A percentile compares a stretch with the other conserved stretches of the same genome.
These are phyloP conservation scores for Esox masquinongy DNA, from an alignment of 2,797 vertebrate genomes.

Conservation along the genomic window DNA sequence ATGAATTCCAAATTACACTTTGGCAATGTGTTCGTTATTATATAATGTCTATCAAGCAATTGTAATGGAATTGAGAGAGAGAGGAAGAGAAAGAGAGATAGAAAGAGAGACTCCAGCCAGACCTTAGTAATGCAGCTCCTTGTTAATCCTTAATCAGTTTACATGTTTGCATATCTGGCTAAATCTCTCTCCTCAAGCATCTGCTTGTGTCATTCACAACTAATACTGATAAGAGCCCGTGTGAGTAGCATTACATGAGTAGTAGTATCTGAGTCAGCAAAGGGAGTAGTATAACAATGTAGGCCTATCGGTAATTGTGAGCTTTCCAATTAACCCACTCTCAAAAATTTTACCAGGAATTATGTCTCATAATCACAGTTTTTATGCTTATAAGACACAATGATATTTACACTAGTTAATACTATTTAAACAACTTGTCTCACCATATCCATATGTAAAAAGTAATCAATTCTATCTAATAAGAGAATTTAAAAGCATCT, in stretches of 20 bases:
- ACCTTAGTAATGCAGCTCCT: conserved; percentile 11
- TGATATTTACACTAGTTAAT: too few relatives aligned
- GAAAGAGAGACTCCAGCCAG: conserved; percentile 17
- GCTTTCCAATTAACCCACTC: not conserved
- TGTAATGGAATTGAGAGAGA: not conserved
- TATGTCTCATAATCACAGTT: too few relatives aligned
- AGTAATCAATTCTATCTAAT: too few relatives aligned
- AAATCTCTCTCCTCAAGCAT: conserved; percentile 52
- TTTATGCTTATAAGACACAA: too few relatives aligned
- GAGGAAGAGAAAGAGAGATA: not conserved
- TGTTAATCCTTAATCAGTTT: conserved; percentile 65
- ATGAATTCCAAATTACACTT: too few relatives aligned
- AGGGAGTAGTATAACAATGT: not conserved
- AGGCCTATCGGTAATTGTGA: not conserved
- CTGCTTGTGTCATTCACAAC: conserved; percentile 47
- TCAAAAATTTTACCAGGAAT: too few relatives aligned
- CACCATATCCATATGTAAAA: too few relatives aligned
- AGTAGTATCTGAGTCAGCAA: not conserved
- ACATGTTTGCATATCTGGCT: conserved; percentile 47
- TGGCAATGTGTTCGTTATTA: too few relatives aligned
- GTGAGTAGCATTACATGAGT: conserved; percentile 6
- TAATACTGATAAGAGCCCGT: conserved; percentile 34
- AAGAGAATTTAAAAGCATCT: too few relatives aligned
- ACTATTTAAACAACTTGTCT: too few relatives aligned
- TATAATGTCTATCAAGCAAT: too few relatives aligned